Conservation (phyloP, 2,797 vertebrate species). For the Hapalemur alaotrensis region DNA sequence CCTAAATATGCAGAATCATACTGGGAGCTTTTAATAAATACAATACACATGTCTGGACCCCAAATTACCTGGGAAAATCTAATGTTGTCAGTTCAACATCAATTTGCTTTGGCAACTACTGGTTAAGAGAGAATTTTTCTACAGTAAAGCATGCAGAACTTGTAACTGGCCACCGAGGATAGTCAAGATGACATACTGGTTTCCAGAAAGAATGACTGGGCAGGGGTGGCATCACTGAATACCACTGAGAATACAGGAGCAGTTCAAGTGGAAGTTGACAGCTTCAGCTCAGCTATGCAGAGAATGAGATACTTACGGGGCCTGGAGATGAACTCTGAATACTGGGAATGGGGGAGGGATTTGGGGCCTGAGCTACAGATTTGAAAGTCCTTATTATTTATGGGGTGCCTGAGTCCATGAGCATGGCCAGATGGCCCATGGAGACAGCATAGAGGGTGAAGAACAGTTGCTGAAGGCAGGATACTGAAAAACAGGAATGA, state of each 20-base stretch:
- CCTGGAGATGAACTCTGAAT: not conserved
- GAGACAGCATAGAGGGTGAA: not conserved
- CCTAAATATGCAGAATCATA: not conserved
- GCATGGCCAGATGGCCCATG: not conserved
- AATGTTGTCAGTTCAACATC: not conserved
- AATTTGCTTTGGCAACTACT: not conserved
- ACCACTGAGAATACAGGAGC: not conserved
- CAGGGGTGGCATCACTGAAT: not conserved
- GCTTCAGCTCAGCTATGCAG: not conserved
- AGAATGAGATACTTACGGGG: not conserved
- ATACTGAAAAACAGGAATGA: not conserved
- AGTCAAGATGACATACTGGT: not conserved
- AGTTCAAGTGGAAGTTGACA: not conserved
- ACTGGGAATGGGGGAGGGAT: accelerated
- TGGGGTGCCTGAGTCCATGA: too few species aligned
- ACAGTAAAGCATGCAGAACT: not conserved
- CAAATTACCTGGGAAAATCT: not conserved
- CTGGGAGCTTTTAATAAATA: not conserved
- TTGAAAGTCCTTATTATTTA: not conserved
- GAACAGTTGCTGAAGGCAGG: not conserved
- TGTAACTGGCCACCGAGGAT: not conserved
- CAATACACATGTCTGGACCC: not conserved
- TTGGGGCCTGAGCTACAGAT: not conserved
- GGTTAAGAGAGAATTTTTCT: not conserved
- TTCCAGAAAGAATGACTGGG: not conserved